Evolutionary conservation across 1,140 invertebrate species (phyloP).

Genomic region (Agraylea sexmaculata): DNA sequence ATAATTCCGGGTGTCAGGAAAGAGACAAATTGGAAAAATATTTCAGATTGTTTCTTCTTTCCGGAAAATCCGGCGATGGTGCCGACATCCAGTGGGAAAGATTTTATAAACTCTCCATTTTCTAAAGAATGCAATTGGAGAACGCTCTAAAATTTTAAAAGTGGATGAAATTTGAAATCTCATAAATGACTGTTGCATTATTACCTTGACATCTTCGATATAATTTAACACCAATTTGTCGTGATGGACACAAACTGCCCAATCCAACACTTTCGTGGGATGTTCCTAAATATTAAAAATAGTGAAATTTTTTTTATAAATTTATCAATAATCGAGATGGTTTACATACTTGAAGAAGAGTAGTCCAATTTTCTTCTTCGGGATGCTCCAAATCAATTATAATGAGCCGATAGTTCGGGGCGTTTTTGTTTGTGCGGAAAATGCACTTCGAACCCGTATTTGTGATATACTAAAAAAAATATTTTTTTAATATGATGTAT

Average conservation of each 20-base stretch:
- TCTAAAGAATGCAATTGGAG: slow-evolving; percentile 70
- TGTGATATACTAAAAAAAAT: slow-evolving; percentile 68
- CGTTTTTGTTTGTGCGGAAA: slow-evolving; percentile 89
- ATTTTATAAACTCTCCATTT: slow-evolving; percentile 58
- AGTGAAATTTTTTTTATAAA: neutral
- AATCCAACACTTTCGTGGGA: slow-evolving; percentile 77
- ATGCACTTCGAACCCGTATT: slow-evolving; percentile 75
- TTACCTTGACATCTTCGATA: slow-evolving; percentile 89
- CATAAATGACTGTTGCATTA: neutral
- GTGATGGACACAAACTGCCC: slow-evolving; percentile 68
- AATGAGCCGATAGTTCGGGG: slow-evolving; percentile 82
- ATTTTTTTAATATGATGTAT: slow-evolving; percentile 3
- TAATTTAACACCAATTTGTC: slow-evolving; percentile 88
- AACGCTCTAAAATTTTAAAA: slow-evolving; percentile 51
- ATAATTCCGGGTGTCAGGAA: slow-evolving; percentile 88
- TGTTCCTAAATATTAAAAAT: slow-evolving; percentile 51
- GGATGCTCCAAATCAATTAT: slow-evolving; percentile 78
- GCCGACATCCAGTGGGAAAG: slow-evolving; percentile 76
- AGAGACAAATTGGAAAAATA: slow-evolving; percentile 90
- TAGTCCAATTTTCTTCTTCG: slow-evolving; percentile 67
- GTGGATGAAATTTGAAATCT: neutral
- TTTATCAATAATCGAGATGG: too few species aligned
- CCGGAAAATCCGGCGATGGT: slow-evolving; percentile 76
- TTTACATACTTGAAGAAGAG: slow-evolving; percentile 52
- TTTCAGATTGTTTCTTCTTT: slow-evolving; percentile 72